Conservation (phyloP, 2,888 invertebrate species). For the Abrostola triplasia region DNA sequence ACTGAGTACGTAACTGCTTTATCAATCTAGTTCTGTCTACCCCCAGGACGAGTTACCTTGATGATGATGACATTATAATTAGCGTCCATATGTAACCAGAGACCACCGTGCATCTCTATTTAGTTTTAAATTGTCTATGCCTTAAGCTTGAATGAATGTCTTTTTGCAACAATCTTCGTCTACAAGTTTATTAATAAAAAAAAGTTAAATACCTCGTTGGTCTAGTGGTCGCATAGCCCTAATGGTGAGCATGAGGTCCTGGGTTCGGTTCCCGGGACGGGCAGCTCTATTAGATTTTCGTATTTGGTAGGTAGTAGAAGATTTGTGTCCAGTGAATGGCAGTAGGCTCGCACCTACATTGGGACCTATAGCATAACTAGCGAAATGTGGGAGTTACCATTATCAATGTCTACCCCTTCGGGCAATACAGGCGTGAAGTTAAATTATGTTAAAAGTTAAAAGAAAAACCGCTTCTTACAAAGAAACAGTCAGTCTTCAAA, state of each 20-base stretch:
- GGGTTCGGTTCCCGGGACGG: no score
- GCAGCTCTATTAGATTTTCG: background rate
- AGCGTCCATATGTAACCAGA: slow-evolving; percentile 25
- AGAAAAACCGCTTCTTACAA: no score
- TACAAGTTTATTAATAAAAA: background rate
- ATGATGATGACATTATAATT: slow-evolving; percentile 58
- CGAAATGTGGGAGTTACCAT: no score
- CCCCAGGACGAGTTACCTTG: slow-evolving; percentile 18
- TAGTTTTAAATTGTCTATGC: slow-evolving; percentile 11
- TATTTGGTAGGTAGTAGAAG: background rate
- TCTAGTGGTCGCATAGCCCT: background rate
- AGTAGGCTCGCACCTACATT: background rate
- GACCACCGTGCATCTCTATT: slow-evolving; percentile 51
- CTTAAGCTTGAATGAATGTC: background rate
- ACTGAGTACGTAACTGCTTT: slow-evolving; percentile 25
- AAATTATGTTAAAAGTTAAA: no score
- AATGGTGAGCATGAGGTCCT: no score
- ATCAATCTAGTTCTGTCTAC: slow-evolving; percentile 41
- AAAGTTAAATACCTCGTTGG: no score
- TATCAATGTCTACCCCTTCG: no score
- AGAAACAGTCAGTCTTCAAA: no score
- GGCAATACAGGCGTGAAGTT: no score
- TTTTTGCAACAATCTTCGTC: background rate
- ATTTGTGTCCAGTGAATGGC: background rate
- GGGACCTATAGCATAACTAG: background rate